Conservation (phyloP, 2,888 invertebrate genomes). For the Cartodere bifasciata region DNA sequence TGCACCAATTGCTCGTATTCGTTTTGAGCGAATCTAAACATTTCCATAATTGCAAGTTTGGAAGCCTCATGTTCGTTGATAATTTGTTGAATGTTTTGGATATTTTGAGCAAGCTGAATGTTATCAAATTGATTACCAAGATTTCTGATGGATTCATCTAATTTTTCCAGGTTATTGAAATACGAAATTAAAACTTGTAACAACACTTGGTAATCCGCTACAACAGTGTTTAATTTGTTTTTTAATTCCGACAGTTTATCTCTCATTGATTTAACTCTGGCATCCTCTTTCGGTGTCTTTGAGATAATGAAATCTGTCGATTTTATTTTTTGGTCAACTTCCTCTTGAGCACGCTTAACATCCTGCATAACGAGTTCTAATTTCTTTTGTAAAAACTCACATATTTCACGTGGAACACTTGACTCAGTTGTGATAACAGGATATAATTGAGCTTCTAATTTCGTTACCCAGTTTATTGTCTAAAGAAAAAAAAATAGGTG, state of each 20-base stretch:
- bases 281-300: conserved; percentile 40
- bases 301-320: conserved; percentile 51
- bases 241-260: conserved; percentile 53
- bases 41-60: conserved; percentile 49
- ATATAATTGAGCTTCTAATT: conserved; percentile 60
- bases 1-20: conserved; percentile 56
- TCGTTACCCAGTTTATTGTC: conserved; percentile 53
- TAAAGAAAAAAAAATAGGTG: conserved; percentile 33
- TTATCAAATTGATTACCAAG: conserved; percentile 38
- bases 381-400: conserved; percentile 44
- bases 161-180: conserved; percentile 50
- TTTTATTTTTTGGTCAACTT: conserved; percentile 54
- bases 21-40: conserved; percentile 49
- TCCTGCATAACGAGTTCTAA: conserved; percentile 44
- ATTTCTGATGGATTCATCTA: conserved; percentile 47
- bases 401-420: conserved; percentile 43
- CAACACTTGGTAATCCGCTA: conserved; percentile 58
- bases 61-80: conserved; percentile 51
- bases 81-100: conserved; percentile 41
- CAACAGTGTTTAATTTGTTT: conserved; percentile 50
- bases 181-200: conserved; percentile 57
- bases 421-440: conserved; percentile 56
- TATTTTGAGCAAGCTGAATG: conserved; percentile 33
- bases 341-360: conserved; percentile 47
- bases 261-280: conserved; percentile 47